phyloP scores from a whole-genome alignment of 1,140 invertebrate species.

The Potamilus streckersoni region DNA sequence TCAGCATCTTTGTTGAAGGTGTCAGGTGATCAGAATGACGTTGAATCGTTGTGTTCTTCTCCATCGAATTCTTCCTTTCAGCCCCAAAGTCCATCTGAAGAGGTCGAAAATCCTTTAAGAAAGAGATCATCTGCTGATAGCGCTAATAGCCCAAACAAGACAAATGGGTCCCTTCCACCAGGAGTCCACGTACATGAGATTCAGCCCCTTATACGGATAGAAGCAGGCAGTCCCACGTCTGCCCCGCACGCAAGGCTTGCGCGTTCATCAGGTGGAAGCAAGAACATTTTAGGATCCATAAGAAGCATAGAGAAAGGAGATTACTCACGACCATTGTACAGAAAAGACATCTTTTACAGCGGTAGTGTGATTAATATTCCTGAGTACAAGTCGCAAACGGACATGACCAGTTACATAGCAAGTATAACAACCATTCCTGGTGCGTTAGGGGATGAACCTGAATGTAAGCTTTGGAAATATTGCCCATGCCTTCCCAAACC shows the following conservation, averaged over 20 bases:
- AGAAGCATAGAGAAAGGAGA: conserved; percentile 58
- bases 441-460: conserved; percentile 9
- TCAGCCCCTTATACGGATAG: conserved; percentile 75
- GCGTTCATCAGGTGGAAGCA: conserved; percentile 15
- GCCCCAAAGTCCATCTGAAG: conserved; percentile 5
- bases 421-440: conserved; percentile 65
- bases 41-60: conserved; percentile 5
- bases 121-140: conserved; percentile 6
- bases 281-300: conserved; percentile 14
- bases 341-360: conserved; percentile 99
- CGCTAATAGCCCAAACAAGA: conserved; percentile 4
- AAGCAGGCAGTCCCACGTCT: conserved; percentile 26
- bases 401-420: conserved; percentile 73
- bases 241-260: conserved; percentile 16
- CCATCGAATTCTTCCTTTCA: conserved; percentile 7
- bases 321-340: conserved; percentile 89
- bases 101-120: conserved; percentile 1
- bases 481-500: conserved; percentile 85
- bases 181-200: conserved; percentile 37
- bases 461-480: conserved; percentile 16
- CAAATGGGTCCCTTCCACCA: conserved; percentile 6
- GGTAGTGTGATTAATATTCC: conserved; percentile 92
- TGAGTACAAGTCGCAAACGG: conserved; percentile 89
- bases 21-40: conserved; percentile 3
- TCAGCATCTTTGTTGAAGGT: conserved; percentile 2